Evolutionary conservation across 2,113 vertebrate genomes (phyloP), one percentile per base, ranked within the genome.

Genomic region (Abramis brama): DNA sequence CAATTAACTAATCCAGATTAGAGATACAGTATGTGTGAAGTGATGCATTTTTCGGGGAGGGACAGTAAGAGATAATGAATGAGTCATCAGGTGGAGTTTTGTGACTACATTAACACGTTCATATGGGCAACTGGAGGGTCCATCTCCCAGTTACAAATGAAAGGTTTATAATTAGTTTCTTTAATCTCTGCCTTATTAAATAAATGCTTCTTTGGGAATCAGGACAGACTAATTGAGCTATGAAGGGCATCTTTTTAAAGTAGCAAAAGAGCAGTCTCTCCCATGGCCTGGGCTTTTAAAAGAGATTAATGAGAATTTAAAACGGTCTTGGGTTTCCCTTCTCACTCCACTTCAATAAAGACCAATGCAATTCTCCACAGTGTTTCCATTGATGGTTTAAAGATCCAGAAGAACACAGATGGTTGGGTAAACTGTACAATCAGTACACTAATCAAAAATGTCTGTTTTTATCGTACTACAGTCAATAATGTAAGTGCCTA

Each of bases 181-280:
- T 81, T 87, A 76, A 87, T 88, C 83, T 64, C 77, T 57, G 74
- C 83, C 57, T 88, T 86, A 83, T 86, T 73, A 88, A 84, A 82
- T 83, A 87, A 83, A 83, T 43, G 64, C 43, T 83, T 84, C 86
- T 84, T 66, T 86, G 86, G 86, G 84, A 87, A 77, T 87, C 84
- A 66, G 71, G 62, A 78, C 86, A 60, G 85, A 82, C 45, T 83
- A 86, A 86, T 80, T 87, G 86, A 82, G 57, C 79, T 79, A 85
- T 87, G 86, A 87, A 81, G 86, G 86, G 77, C 84, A 86, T 86
- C 84, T 79, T 79, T 86, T 79, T 79, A 75, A 83, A 73, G 80
- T 76, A 55, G 57, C 43, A 57, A 71, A 86, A 83, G 76, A 70
- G 66, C 76, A 84, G 66, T 15, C 60, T 87, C 52, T 33, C 86